Base-by-base conservation (phyloP, 1,140 invertebrate species). In the Telenomus remus region DNA sequence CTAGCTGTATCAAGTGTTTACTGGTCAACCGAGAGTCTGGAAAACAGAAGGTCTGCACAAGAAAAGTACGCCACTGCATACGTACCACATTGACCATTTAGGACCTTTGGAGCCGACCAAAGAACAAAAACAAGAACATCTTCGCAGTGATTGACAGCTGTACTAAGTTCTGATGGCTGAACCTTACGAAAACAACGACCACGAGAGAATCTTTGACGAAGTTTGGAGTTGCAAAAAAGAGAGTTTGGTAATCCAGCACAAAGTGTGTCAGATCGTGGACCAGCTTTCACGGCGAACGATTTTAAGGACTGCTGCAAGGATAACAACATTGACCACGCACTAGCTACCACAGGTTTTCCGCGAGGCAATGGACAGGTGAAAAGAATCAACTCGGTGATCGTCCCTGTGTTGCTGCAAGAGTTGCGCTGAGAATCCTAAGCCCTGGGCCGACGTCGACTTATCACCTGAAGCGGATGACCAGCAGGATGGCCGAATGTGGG, bases 401-500 rank as follows among this genome's bases (percentile, higher is more conserved):
- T 44, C 2, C 43, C 43, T 0, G 43, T 44, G 43, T 13, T 44
- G 43, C n/a, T n/a, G n/a, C n/a, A n/a, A n/a, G n/a, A n/a, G n/a
- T 35, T 35, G 34, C 10, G 39, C 39, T 9, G 39, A 43, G 12
- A 11, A 8, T 35, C 39, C 4, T 43, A n/a, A 6, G 11, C 6
- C 11, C 39, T 43, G 6, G 11, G 39, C 39, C 11, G 12, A 43
- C 11, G n/a, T n/a, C n/a, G n/a, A 43, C 12, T 43, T n/a, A 43
- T 43, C 39, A 43, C 12, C 39, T n/a, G 39, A 43, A n/a, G 39
- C 39, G 11, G 39, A 43, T 43, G 39, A 43, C 12, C 6, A 11
- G n/a, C 39, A 43, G 39, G 39, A 43, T 43, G 39, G 39, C 39
- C 39, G 39, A 43, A 43, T 43, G 39, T 43, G 5, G 39, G 39